These are phyloP conservation scores for Tinamus guttatus DNA, from an alignment of 2,113 vertebrate species.

Conservation along the genomic window DNA sequence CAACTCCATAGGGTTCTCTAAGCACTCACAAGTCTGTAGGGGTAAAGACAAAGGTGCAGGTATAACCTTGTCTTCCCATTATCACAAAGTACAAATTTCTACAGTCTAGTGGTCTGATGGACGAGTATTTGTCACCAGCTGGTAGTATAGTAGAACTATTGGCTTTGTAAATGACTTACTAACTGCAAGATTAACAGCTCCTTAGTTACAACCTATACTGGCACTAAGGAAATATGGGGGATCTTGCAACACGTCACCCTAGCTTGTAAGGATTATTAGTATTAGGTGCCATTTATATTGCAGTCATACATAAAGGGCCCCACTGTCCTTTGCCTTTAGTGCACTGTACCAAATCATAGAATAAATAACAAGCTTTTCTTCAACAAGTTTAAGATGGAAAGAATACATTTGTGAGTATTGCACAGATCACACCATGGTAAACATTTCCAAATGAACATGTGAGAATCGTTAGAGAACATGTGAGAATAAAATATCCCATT, in stretches of 20 bases:
- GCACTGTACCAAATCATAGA: neutral
- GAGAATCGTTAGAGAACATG: neutral
- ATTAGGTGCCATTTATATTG: neutral
- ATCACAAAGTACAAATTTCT: neutral
- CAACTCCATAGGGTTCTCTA: neutral
- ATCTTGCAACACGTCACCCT: neutral
- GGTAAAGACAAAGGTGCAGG: neutral
- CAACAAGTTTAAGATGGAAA: neutral
- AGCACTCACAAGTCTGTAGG: neutral
- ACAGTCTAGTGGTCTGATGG: neutral
- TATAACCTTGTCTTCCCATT: rapidly evolving
- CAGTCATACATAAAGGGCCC: neutral
- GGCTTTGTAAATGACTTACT: neutral
- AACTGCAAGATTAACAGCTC: neutral
- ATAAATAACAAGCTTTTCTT: slow-evolving; percentile 3
- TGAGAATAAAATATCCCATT: neutral
- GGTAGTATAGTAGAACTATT: neutral
- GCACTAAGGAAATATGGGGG: neutral
- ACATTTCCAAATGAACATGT: neutral
- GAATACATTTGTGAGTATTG: neutral
- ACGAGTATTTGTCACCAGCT: neutral
- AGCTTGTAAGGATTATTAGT: neutral
- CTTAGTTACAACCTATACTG: neutral
- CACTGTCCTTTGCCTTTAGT: neutral
- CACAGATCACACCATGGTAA: neutral